Percentiles rank a stretch among this genome's conserved stretches.
phyloP scores from a whole-genome alignment of 2,113 vertebrate genomes.

The Nannospalax galili region DNA sequence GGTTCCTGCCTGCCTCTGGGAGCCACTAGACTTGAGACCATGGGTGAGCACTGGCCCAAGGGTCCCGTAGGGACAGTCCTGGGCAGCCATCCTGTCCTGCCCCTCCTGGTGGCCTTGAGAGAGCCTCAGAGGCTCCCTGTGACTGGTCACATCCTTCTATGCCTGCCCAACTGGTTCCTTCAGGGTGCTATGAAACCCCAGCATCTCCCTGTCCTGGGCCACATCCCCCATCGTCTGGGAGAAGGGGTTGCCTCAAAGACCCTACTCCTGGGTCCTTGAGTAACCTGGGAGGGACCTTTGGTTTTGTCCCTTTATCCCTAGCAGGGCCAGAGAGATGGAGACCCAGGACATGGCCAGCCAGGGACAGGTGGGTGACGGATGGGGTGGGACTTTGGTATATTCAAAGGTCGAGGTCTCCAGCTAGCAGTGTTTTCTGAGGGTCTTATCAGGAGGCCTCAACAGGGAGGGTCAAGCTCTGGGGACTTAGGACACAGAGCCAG shows the following conservation, averaged over 20 bases:
- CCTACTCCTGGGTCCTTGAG: background rate
- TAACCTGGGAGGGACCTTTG: background rate
- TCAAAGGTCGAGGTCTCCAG: background rate
- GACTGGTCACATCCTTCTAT: background rate
- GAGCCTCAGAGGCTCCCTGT: background rate
- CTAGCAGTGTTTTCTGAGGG: background rate
- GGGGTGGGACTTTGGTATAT: background rate
- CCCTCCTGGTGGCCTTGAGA: background rate
- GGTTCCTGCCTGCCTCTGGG: background rate
- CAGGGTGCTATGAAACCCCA: background rate
- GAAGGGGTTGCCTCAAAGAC: background rate
- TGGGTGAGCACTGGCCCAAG: too few relatives aligned
- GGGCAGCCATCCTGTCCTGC: accelerated
- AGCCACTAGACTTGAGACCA: background rate
- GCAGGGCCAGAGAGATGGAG: conserved; percentile 9
- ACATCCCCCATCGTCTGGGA: background rate
- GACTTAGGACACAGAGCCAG: background rate
- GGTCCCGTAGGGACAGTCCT: too few relatives aligned
- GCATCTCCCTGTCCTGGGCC: background rate
- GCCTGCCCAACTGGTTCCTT: background rate
- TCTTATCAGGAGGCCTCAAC: background rate
- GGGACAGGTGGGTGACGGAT: background rate
- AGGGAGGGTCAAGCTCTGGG: background rate
- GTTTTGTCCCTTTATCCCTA: background rate
- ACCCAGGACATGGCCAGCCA: background rate